Evolutionary conservation across 2,888 invertebrate species (phyloP).

Genomic region (Temnothorax unifasciatus): DNA sequence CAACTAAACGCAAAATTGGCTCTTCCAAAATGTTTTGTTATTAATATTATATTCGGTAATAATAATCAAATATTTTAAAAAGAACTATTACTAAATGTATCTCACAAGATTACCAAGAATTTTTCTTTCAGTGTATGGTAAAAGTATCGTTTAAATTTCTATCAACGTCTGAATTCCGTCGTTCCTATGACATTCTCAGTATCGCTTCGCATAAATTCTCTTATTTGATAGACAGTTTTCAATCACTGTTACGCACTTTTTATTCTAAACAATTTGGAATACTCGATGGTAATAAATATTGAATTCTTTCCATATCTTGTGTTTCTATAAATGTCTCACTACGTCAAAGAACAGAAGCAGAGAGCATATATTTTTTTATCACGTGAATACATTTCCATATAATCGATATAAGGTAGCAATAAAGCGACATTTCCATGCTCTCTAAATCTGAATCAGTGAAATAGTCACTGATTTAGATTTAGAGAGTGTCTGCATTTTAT

Average conservation of each 20-base stretch:
- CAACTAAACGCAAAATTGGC: no score
- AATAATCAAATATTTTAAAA: no score
- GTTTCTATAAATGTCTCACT: background rate
- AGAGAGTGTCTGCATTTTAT: background rate
- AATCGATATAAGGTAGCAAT: slow-evolving; percentile 33
- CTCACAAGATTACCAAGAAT: no score
- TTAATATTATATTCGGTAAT: no score
- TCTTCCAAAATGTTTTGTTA: no score
- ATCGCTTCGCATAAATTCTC: background rate
- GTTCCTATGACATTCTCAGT: background rate
- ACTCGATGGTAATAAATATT: background rate
- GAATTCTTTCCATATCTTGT: background rate
- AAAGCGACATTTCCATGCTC: slow-evolving; percentile 7
- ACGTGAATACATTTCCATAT: slow-evolving; percentile 29
- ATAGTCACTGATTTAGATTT: no score
- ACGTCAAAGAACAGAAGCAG: background rate
- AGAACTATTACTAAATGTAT: no score
- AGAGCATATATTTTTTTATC: background rate
- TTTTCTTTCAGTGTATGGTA: no score
- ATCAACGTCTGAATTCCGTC: background rate
- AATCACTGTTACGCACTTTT: background rate
- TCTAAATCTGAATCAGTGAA: no score
- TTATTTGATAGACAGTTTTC: background rate
- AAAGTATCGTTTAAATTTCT: background rate
- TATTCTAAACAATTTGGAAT: background rate